Conservation (phyloP, 1,140 invertebrate species). For the Agraylea sexmaculata region DNA sequence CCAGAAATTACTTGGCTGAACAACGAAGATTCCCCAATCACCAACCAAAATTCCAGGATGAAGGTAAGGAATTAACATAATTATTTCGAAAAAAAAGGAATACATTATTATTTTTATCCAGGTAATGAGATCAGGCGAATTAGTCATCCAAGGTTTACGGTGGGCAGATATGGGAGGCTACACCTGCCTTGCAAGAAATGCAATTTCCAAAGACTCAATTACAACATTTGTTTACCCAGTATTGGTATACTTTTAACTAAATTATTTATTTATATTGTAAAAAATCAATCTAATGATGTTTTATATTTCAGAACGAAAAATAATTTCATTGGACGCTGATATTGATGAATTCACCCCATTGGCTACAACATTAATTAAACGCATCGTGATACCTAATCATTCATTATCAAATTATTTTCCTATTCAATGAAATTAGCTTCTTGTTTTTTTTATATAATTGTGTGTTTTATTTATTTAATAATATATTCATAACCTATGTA, state of each 20-base stretch:
- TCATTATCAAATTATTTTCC: no score
- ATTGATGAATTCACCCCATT: no score
- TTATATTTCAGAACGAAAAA: no score
- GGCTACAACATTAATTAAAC: no score
- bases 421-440: no score
- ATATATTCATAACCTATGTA: no score
- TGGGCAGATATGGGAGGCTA: slow-evolving; percentile 75
- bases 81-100: not conserved
- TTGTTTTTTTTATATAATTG: no score
- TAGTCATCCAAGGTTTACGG: slow-evolving; percentile 53
- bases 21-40: slow-evolving; percentile 41
- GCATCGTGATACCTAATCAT: no score
- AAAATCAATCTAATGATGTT: no score
- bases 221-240: slow-evolving; percentile 70
- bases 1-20: slow-evolving; percentile 56
- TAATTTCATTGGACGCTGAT: no score
- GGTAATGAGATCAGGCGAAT: slow-evolving; percentile 57
- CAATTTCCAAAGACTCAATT: slow-evolving; percentile 47
- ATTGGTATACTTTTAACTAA: slow-evolving; percentile 11
- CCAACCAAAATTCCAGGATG: slow-evolving; percentile 33
- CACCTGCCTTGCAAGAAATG: slow-evolving; percentile 59
- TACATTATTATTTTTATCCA: slow-evolving; percentile 22
- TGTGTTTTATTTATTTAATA: no score
- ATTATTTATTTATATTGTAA: no score
- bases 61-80: slow-evolving; percentile 29